Conservation (phyloP, 2,888 invertebrate genomes). For the Cylloceria caligata region DNA sequence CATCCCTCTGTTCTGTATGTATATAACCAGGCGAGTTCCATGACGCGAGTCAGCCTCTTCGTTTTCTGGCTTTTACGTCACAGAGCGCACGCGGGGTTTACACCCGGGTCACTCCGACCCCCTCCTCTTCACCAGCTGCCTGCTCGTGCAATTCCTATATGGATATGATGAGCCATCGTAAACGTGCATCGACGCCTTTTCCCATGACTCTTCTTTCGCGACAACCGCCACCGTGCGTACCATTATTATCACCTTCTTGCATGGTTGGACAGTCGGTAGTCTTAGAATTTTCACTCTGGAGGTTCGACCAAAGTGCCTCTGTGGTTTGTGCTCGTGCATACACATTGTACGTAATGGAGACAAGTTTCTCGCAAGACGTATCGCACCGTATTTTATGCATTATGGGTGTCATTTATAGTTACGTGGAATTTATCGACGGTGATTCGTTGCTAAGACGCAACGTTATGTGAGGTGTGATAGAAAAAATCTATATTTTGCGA, state of each 20-base stretch:
- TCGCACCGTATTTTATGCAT: constrained; percentile 18
- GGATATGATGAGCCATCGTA: constrained; percentile 42
- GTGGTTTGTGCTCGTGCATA: constrained; percentile 37
- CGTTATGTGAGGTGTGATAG: too few relatives aligned
- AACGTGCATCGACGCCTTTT: constrained; percentile 62
- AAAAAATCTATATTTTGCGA: too few relatives aligned
- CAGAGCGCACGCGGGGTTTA: constrained; percentile 16
- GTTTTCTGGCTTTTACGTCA: constrained; percentile 23
- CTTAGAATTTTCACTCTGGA: constrained; percentile 31
- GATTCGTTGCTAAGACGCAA: too few relatives aligned
- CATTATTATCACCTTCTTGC: constrained; percentile 63
- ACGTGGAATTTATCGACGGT: not conserved
- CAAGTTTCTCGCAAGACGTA: not conserved
- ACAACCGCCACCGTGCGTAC: constrained; percentile 8
- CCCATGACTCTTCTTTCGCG: constrained; percentile 61
- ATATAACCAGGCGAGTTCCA: constrained; percentile 25
- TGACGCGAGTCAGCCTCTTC: constrained; percentile 49
- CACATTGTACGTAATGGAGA: not conserved
- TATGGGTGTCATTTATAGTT: not conserved
- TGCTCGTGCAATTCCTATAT: not conserved
- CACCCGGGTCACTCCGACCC: constrained; percentile 35
- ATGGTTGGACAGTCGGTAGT: constrained; percentile 56
- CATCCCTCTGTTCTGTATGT: constrained; percentile 28
- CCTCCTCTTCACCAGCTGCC: not conserved
- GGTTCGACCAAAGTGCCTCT: constrained; percentile 30